Percentiles rank a stretch among this genome's conserved stretches.
Evolutionary conservation across 2,888 invertebrate genomes (phyloP).

Genomic region (Schizotus pectinicornis): DNA sequence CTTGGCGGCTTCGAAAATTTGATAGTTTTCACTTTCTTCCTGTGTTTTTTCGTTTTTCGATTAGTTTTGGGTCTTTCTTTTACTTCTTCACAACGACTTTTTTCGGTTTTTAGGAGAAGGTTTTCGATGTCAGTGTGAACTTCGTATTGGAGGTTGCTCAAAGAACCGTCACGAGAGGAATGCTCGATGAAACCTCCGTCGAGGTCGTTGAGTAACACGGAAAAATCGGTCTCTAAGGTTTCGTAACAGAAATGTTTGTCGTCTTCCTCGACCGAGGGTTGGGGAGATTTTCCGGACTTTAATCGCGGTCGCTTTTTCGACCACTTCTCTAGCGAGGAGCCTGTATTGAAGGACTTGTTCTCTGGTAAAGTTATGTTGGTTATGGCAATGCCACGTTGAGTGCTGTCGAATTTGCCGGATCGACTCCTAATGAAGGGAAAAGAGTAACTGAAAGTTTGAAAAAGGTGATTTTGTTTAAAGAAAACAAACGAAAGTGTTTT

Average conservation of each 20-base stretch:
- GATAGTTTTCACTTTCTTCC: slow-evolving; percentile 41
- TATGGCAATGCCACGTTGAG: slow-evolving; percentile 34
- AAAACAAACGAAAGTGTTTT: background rate
- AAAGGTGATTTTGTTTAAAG: background rate
- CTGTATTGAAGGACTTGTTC: slow-evolving; percentile 47
- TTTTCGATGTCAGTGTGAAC: slow-evolving; percentile 51
- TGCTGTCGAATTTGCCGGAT: background rate
- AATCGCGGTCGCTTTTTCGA: slow-evolving; percentile 50
- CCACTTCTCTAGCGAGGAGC: slow-evolving; percentile 52
- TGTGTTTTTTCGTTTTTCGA: slow-evolving; percentile 8
- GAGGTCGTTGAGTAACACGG: slow-evolving; percentile 30
- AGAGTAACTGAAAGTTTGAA: slow-evolving; percentile 22
- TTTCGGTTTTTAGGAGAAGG: slow-evolving; percentile 37
- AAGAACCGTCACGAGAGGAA: slow-evolving; percentile 8
- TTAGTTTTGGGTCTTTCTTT: slow-evolving; percentile 16
- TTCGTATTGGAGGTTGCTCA: slow-evolving; percentile 40
- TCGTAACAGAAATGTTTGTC: slow-evolving; percentile 28
- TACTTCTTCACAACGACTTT: slow-evolving; percentile 12
- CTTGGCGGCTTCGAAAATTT: slow-evolving; percentile 53
- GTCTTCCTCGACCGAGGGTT: slow-evolving; percentile 5
- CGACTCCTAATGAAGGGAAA: slow-evolving; percentile 18
- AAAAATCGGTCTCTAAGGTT: slow-evolving; percentile 24
- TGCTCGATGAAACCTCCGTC: slow-evolving; percentile 24
- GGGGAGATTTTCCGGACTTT: slow-evolving; percentile 39
- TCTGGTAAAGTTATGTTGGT: slow-evolving; percentile 48